Conservation (phyloP, 2,113 vertebrate genomes). For the Marmota flaviventris region DNA sequence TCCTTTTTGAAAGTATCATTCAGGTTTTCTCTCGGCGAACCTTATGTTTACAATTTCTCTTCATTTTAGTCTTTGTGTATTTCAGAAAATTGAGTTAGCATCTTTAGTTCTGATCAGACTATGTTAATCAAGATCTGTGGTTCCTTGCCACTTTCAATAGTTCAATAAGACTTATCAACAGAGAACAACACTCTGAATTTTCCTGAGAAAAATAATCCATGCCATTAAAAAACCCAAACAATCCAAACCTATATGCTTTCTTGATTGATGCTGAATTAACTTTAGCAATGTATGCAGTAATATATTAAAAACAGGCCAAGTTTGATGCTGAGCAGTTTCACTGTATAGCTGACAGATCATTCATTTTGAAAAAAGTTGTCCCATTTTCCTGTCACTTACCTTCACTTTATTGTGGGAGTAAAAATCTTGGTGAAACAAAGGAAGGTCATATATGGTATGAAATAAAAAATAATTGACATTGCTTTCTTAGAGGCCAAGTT, state of each 20-base stretch:
- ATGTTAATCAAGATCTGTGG: neutral
- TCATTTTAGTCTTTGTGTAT: neutral
- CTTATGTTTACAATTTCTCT: slow-evolving; percentile 13
- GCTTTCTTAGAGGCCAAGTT: neutral
- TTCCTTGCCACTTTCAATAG: neutral
- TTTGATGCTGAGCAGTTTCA: neutral
- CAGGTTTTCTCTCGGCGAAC: neutral
- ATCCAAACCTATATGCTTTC: neutral
- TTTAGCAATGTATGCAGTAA: neutral
- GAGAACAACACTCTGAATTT: neutral
- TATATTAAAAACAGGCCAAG: neutral
- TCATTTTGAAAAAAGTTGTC: slow-evolving; percentile 3
- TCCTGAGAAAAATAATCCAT: neutral
- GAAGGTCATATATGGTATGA: slow-evolving; percentile 14
- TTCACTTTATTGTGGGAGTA: neutral
- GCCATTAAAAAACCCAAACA: neutral
- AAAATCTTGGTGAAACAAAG: neutral
- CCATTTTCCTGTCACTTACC: slow-evolving; percentile 27
- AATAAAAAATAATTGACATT: neutral
- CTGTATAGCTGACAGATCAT: neutral
- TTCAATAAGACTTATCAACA: neutral
- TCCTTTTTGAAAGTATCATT: neutral
- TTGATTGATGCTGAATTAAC: neutral
- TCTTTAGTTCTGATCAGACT: slow-evolving; percentile 1
- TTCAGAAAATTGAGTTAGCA: slow-evolving; percentile 3